phyloP scores from a whole-genome alignment of 2,888 invertebrate species.

The Phalera bucephala region DNA sequence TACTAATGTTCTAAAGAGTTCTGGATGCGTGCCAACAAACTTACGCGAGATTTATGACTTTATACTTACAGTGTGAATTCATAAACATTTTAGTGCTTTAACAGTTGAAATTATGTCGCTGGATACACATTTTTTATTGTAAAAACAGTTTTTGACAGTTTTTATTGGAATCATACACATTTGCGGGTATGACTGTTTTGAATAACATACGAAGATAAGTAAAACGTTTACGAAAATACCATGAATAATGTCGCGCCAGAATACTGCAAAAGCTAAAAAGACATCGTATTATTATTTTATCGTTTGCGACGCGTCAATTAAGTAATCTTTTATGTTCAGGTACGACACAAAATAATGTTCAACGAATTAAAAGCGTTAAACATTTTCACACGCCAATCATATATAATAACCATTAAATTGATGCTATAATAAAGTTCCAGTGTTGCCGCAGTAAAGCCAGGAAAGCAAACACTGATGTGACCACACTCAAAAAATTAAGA shows the following conservation, averaged over 20 bases:
- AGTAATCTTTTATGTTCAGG: conserved; percentile 31
- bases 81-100: conserved; percentile 32
- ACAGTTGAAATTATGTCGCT: conserved; percentile 26
- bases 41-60: conserved; percentile 39
- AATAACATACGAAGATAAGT: neutral
- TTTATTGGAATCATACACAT: neutral
- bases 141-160: neutral
- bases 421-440: conserved; percentile 53
- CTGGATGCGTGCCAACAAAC: conserved; percentile 46
- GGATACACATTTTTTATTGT: conserved; percentile 16
- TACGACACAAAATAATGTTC: conserved; percentile 39
- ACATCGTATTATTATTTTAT: conserved; percentile 18
- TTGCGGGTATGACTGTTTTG: neutral
- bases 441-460: conserved; percentile 44
- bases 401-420: conserved; percentile 64
- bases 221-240: neutral
- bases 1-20: conserved; percentile 30
- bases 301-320: conserved; percentile 30
- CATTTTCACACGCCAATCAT: conserved; percentile 68
- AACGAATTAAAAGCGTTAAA: conserved; percentile 51
- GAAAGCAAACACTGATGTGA: conserved; percentile 53
- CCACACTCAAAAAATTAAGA: conserved; percentile 47
- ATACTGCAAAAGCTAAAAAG: conserved; percentile 25
- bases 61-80: conserved; percentile 29
- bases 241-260: neutral